Evolutionary conservation across 2,113 vertebrate species (phyloP), one percentile per base, ranked within the genome.

Genomic region (Cygnus atratus): DNA sequence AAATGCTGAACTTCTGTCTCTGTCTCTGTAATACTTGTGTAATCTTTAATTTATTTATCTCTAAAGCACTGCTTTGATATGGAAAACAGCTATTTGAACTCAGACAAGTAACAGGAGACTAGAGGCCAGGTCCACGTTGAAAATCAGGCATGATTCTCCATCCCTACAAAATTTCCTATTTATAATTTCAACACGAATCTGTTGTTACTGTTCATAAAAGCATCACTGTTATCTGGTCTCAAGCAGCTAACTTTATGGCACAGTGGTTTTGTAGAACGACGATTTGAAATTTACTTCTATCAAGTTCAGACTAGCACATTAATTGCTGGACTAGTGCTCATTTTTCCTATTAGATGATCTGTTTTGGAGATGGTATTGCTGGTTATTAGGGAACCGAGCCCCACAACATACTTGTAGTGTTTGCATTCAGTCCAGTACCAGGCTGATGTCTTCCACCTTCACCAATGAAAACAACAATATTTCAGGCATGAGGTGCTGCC

Each of bases 401-500:
- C 3, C 7, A 59, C 24, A 72, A 11, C 11, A 4, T 22, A 29
- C 28, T n/a, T 6, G 13, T 10, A 61, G 26, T 9, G 20, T 8
- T 70, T 78, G 12, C 12, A 28, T 62, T 58, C 39, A 73, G 31
- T 26, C 33, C 66, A 54, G 28, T 9, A 24, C 22, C 11, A 29
- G 10, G 28, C 8, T 59, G 12, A 26, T 26, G 3, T 62, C 29
- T 84, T 94, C 70, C 66, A 29, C 44, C 28, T 73, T 77, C 65
- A 93, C 13, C 77, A 90, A 41, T 70, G 15, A 93, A 90, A 93
- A 66, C 6, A 86, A 80, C 92, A 80, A 48, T 81, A 91, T 95
- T 93, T 95, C 71, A 95, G 85, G 31, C 33, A 76, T 81, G 72
- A 93, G 82, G 66, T 89, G 48, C 63, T 16, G 25, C 22, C 19